Evolutionary conservation across 2,888 invertebrate species (phyloP).

Genomic region (Xestia c-nigrum): DNA sequence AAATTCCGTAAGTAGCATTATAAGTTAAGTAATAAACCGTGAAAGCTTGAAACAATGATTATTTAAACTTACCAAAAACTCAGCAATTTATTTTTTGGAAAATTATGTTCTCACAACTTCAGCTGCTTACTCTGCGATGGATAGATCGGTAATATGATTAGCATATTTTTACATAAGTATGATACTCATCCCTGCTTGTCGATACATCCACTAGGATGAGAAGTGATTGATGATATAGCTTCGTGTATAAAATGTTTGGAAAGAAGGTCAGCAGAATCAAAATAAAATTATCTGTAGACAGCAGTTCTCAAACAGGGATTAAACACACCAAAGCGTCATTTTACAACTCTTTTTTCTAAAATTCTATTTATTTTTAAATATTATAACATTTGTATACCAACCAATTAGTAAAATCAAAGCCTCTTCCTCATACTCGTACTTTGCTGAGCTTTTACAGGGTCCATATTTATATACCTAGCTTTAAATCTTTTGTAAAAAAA

Average conservation of each 20-base stretch:
- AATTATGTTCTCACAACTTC: not conserved
- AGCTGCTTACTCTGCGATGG: not conserved
- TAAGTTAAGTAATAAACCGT: no score
- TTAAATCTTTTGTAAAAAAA: no score
- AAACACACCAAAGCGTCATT: not conserved
- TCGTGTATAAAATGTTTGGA: not conserved
- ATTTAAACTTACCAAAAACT: not conserved
- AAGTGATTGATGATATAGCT: constrained; percentile 19
- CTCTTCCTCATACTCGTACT: no score
- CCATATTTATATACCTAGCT: no score
- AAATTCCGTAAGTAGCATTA: no score
- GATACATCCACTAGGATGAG: constrained; percentile 4
- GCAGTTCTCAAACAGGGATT: not conserved
- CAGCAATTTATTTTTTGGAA: not conserved
- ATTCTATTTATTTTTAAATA: no score
- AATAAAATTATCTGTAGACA: not conserved
- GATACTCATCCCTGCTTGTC: not conserved
- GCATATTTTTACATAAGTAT: constrained; percentile 1
- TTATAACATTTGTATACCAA: no score
- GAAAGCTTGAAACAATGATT: not conserved
- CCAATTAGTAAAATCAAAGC: no score
- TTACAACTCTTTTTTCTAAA: not conserved
- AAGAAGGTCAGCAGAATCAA: constrained; percentile 3
- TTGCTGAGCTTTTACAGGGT: no score
- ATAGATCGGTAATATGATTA: not conserved